These are phyloP conservation scores for Tychaedon coryphoeus DNA, from an alignment of 2,113 vertebrate genomes.

Conservation along the genomic window DNA sequence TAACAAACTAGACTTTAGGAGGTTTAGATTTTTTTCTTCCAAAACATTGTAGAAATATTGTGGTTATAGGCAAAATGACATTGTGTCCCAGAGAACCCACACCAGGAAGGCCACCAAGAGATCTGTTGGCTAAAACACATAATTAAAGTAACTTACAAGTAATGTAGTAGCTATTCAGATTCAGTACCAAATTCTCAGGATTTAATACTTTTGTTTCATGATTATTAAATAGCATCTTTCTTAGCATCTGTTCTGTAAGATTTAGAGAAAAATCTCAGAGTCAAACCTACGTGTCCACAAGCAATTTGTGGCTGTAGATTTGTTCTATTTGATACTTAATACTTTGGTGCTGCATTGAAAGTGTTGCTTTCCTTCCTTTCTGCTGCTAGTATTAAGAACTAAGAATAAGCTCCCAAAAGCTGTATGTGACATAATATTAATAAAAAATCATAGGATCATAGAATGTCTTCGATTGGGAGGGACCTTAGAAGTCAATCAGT, in stretches of 20 bases:
- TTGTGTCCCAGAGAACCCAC: background rate
- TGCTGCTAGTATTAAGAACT: background rate
- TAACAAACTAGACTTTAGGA: background rate
- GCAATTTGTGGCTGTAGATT: background rate
- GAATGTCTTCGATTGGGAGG: background rate
- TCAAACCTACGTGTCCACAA: accelerated
- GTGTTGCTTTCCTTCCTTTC: background rate
- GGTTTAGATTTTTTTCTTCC: background rate
- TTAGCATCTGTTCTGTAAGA: background rate
- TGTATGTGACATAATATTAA: background rate
- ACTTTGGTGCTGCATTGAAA: background rate
- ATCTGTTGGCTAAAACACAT: background rate
- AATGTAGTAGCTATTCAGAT: background rate
- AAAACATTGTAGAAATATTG: background rate
- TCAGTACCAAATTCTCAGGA: background rate
- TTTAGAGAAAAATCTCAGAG: background rate
- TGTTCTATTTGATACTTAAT: background rate
- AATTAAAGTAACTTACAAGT: background rate
- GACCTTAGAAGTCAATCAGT: background rate
- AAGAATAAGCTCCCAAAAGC: background rate
- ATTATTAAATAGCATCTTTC: background rate
- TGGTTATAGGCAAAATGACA: background rate
- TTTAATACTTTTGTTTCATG: background rate
- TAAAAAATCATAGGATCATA: background rate
- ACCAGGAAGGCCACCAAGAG: background rate